Evolutionary conservation across 1,140 invertebrate species (phyloP).

Genomic region (Listronotus oregonensis): DNA sequence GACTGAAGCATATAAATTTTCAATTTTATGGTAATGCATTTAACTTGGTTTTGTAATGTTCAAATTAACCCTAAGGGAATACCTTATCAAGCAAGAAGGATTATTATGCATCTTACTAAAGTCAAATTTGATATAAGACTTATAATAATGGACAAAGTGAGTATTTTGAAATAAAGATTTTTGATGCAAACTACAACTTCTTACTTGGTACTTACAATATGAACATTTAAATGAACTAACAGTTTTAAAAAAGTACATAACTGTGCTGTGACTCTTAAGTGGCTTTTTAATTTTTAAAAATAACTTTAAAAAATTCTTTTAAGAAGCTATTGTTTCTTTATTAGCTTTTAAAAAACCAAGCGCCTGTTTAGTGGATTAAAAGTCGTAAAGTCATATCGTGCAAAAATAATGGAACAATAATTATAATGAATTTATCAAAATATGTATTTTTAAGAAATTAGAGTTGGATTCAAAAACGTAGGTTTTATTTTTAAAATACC

Average conservation of each 20-base stretch:
- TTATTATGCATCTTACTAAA: neutral
- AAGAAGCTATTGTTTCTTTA: constrained; percentile 45
- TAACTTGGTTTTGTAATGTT: constrained; percentile 19
- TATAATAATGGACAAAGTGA: constrained; percentile 7
- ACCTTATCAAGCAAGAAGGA: constrained; percentile 2
- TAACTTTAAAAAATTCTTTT: constrained; percentile 50
- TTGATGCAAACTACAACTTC: constrained; percentile 10
- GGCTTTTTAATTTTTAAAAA: constrained; percentile 59
- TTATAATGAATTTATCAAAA: constrained; percentile 34
- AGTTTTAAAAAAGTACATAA: constrained; percentile 52
- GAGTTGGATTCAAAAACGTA: constrained; percentile 14
- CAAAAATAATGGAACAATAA: constrained; percentile 40
- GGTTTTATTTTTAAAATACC: constrained; percentile 24
- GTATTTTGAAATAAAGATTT: constrained; percentile 4
- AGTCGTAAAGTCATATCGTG: constrained; percentile 42
- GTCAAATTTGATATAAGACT: neutral
- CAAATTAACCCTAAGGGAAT: constrained; percentile 15
- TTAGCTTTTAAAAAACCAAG: constrained; percentile 40
- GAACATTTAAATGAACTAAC: constrained; percentile 35
- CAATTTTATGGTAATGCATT: constrained; percentile 30
- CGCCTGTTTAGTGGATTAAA: constrained; percentile 27
- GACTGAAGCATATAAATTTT: constrained; percentile 33
- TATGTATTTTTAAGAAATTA: constrained; percentile 19
- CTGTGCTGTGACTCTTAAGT: constrained; percentile 59
- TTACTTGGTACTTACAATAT: constrained; percentile 9